Base-by-base conservation (phyloP, 2,888 invertebrate species). In the Teleogryllus oceanicus region DNA sequence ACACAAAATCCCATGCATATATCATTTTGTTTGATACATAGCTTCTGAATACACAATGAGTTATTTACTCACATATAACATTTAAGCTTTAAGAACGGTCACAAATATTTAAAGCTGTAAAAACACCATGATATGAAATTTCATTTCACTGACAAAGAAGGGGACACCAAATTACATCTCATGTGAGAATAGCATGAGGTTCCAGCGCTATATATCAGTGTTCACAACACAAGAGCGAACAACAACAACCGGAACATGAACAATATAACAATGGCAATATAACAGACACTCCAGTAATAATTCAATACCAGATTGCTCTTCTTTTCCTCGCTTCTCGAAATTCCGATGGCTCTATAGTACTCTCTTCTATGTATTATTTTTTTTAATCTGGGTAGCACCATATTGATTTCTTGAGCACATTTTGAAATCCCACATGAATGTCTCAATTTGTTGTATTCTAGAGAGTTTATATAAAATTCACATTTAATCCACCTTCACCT, bases 361-460 rank as follows among this genome's bases (percentile, higher is more conserved):
- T 62, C 62, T 62, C 62, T 62, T 62, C 62, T 62, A 62, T 62
- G 62, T 62, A 62, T 62, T 62, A 37, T 76, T 24, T 24, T 24
- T 76, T 77, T 80, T 74, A 62, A 76, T 74, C 12, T 80, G 80
- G 80, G 82, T 83, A 83, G 83, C 83, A 83, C 83, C 83, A 81
- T 82, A 79, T 81, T 81, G 83, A 83, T 83, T 83, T 80, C 80
- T 83, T 83, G 83, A 83, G 83, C 83, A 83, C 81, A 81, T 82
- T 37, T 81, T 80, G 81, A 80, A 78, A 80, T 83, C 80, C 81
- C 80, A 75, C 18, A 62, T 21, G 62, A 79, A 80, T 75, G 77
- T 77, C 74, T 79, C 79, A 78, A 49, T 79, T n/a, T 77, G 49
- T 78, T 78, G 24, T 62, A 62, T 62, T 62, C 16, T 62, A 62